Base-by-base conservation (phyloP, 2,113 vertebrate species). In the Gasterosteus nipponicus region DNA sequence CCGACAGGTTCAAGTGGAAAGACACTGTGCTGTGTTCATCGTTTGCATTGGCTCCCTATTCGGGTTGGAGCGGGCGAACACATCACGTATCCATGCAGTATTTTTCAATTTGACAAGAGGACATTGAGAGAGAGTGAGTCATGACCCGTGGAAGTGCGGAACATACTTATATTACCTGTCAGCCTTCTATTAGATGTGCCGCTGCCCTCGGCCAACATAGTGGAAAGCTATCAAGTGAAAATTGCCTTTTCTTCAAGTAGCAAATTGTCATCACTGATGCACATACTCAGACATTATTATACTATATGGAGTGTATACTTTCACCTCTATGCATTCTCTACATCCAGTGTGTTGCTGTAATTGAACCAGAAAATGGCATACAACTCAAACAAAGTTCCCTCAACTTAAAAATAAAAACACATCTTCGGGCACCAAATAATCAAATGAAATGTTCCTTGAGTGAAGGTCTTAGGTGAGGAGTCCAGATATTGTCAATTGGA, bases 1-100 rank as follows among this genome's bases (percentile, higher is more conserved):
- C 26, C 31, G 39, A 59, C 54, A 54, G 29, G 38, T 44, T 69
- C 29, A 56, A 69, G 75, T 29, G 46, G 66, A 69, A 44, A 33
- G 7, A 8, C 22, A 4, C 19, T 26, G 4, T 35, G 44, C 49
- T 59, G 73, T 31, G 38, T 60, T 62, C 41, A 39, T 63, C 59
- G 47, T 41, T 57, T 70, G 51, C 51, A 53, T 53, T 9, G 19
- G 49, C 15, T 76, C 54, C 46, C 33, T 69, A 26, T n/a, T 42
- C 26, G 38, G 6, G 14, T 2, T 42, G 26, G 14, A 42, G 56
- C 19, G 12, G 33, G 33, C 15, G 33, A n/a, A 59, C 39, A n/a
- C 10, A 22, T 26, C 14, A n/a, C 29, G 11, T 57, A 47, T n/a
- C 19, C n/a, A 14, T 39, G 10, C 6, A 15, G n/a, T 38, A 7